Percentiles rank a stretch among this genome's conserved stretches.
phyloP scores from a whole-genome alignment of 2,888 invertebrate species.

The Drosophila gaucha region DNA sequence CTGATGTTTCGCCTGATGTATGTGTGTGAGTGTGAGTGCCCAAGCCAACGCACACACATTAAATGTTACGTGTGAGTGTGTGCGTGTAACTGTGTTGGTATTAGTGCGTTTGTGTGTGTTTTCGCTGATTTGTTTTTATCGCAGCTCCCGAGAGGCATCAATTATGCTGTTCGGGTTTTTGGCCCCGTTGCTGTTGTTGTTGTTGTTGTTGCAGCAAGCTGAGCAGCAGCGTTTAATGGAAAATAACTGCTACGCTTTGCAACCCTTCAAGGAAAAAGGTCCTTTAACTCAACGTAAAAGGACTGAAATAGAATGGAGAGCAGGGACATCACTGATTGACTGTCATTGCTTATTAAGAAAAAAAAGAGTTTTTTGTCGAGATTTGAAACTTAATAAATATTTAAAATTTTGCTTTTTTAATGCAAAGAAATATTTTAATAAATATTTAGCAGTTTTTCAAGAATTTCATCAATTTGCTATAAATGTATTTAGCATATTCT shows the following conservation, averaged over 20 bases:
- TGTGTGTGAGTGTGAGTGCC: constrained; percentile 7
- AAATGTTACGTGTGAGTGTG: constrained; percentile 10
- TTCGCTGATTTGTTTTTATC: constrained; percentile 77
- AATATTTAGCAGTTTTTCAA: too few species aligned
- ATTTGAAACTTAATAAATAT: too few species aligned
- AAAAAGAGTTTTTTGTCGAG: too few species aligned
- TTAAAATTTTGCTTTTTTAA: too few species aligned
- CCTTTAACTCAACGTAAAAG: constrained; percentile 14
- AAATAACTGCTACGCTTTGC: constrained; percentile 55
- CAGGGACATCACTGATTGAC: constrained; percentile 8
- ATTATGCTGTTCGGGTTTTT: constrained; percentile 64
- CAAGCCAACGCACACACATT: constrained; percentile 30
- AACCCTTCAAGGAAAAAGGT: constrained; percentile 13
- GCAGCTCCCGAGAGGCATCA: constrained; percentile 78
- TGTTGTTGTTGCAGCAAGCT: too few species aligned
- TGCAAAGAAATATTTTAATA: too few species aligned
- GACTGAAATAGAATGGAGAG: constrained; percentile 4
- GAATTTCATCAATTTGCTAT: too few species aligned
- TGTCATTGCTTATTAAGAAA: not conserved
- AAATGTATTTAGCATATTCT: too few species aligned
- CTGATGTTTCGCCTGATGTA: constrained; percentile 35
- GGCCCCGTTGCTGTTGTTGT: constrained; percentile 7
- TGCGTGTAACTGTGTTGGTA: constrained; percentile 1
- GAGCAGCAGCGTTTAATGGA: constrained; percentile 53
- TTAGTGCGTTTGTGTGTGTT: constrained; percentile 41